phyloP scores from a whole-genome alignment of 2,797 vertebrate species.

The Vireo griseus region DNA sequence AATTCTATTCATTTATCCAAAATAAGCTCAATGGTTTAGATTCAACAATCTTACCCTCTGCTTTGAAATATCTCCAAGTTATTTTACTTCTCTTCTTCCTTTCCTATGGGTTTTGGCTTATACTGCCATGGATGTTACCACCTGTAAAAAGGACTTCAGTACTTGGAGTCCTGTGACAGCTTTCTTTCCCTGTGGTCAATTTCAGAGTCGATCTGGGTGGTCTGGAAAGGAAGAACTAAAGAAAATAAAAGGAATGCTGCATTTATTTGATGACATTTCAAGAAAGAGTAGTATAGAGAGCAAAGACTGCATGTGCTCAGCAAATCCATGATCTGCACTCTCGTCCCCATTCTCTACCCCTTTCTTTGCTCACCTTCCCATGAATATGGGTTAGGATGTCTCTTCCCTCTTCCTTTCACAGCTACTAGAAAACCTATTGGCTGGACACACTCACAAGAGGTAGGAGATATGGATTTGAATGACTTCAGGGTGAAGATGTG shows the following conservation, averaged over 20 bases:
- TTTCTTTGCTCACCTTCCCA: neutral
- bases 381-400: neutral
- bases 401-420: neutral
- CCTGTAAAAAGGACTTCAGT: neutral
- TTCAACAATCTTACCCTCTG: neutral
- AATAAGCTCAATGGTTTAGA: neutral
- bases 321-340: neutral
- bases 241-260: neutral
- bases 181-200: neutral
- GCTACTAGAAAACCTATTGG: neutral
- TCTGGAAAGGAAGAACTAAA: neutral
- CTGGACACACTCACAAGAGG: neutral
- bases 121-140: neutral
- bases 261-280: neutral
- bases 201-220: neutral
- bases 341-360: neutral
- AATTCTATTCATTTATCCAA: neutral
- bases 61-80: neutral
- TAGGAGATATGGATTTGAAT: neutral
- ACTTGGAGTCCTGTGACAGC: neutral
- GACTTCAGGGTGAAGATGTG: neutral
- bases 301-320: neutral
- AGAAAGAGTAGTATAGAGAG: neutral
- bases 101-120: neutral
- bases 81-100: neutral